These are phyloP conservation scores for Perca fluviatilis DNA, from an alignment of 2,113 vertebrate species.

Conservation along the genomic window DNA sequence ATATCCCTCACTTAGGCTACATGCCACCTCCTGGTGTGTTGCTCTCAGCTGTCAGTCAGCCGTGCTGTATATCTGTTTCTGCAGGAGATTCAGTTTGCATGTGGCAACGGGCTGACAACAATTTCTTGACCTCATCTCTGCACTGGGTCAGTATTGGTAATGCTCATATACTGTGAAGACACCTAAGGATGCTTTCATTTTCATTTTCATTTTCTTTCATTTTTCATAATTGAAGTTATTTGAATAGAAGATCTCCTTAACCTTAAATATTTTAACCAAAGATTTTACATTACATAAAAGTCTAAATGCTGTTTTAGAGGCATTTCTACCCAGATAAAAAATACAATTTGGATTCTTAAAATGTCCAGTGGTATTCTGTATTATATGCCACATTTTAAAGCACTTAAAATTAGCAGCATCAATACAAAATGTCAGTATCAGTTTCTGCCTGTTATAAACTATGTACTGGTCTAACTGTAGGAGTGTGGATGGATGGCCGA, in stretches of 20 bases:
- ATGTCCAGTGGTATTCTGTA: neutral
- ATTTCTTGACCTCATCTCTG: neutral
- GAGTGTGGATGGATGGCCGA: no score
- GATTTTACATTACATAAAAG: neutral
- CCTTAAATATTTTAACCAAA: neutral
- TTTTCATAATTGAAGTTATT: neutral
- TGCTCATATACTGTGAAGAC: neutral
- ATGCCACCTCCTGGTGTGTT: neutral
- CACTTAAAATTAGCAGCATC: neutral
- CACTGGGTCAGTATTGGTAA: neutral
- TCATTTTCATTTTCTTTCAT: neutral
- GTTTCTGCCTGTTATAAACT: neutral
- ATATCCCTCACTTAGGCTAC: neutral
- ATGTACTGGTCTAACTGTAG: neutral
- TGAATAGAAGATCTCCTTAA: neutral
- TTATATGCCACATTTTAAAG: neutral
- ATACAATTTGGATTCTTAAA: neutral
- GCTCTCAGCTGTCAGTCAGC: neutral
- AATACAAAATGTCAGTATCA: neutral
- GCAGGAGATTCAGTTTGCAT: neutral
- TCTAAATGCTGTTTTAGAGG: neutral
- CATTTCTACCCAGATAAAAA: neutral
- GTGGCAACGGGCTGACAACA: neutral
- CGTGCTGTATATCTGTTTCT: conserved; percentile 1
- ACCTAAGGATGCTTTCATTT: neutral